Evolutionary conservation across 2,113 vertebrate species (phyloP), one percentile per base, ranked within the genome.

Genomic region (Cryptoleucopteryx plumbea): DNA sequence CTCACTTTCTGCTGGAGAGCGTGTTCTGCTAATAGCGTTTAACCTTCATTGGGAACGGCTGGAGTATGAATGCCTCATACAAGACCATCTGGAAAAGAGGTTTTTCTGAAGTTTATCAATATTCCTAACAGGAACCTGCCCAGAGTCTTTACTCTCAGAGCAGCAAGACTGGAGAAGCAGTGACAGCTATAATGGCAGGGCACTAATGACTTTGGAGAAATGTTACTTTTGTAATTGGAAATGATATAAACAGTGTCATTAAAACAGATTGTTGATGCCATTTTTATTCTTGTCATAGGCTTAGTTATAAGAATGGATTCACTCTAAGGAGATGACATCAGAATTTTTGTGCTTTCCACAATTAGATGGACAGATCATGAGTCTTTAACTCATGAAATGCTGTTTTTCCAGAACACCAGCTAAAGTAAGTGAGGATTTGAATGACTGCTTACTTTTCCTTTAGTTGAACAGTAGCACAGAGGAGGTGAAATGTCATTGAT

Each of bases 261-360:
- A 79, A 56, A 91, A 74, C 81, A 90, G 90, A 85, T 40, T 92
- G 70, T 72, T 75, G 58, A 68, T 97, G 74, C 63, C 59, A 65
- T 81, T 86, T 92, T 93, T 92, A 77, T 72, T 85, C 78, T 93
- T 96, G 70, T 91, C 70, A 68, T 52, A 72, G 78, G 25, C 56
- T 94, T 82, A 78, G 56, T 63, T 95, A 52, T 53, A 91, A 85
- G 58, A 61, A 91, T 53, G 71, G 58, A 38, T 91, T 94, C 32
- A 62, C 50, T 94, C 66, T 48, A 18, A 90, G 70, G 71, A 56
- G 53, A 62, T 88, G 36, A 45, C 77, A 88, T 6, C 87, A 93
- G 62, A 96, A 77, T 77, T 85, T 68, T 91, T 86, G 79, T 79
- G 78, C 34, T 85, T 91, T 90, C 61, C 34, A n/a, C 58, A 82